Evolutionary conservation across 2,888 invertebrate genomes (phyloP), one percentile per base, ranked within the genome.

Genomic region (Phasia obesa): DNA sequence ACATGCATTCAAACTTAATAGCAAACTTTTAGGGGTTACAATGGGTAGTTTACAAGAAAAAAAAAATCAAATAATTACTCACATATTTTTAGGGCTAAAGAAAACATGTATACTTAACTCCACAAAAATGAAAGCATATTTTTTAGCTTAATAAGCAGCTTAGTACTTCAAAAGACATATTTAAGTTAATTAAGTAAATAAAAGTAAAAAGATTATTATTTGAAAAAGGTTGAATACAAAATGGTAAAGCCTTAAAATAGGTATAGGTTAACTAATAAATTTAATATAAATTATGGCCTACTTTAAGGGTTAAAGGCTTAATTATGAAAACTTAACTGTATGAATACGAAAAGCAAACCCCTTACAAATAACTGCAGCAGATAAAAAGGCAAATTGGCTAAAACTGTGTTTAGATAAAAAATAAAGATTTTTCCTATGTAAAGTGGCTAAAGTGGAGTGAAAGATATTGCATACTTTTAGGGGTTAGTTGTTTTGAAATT

Each of bases 61-160:
- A 44, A 27, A 27, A 27, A 62, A 47, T 27, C n/a, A n/a, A n/a
- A n/a, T n/a, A n/a, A n/a, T n/a, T n/a, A n/a, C 3, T 9, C 31
- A 31, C 4, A 21, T 4, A 15, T 35, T 23, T 38, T 49, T 38
- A 51, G 51, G 38, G 9, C 19, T 42, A 62, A 51, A 44, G n/a
- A 13, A 19, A 73, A 42, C 42, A 19, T 35, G 4, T 9, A 27
- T 27, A 38, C 13, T 51, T 42, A 49, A 17, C 6, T 23, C 6
- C 2, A 4, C 1, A 25, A 5, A 53, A 42, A n/a, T 23, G 42
- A 44, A n/a, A 74, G 64, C 53, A 74, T 74, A 62, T 53, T 38
- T 59, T 55, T 71, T 51, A 31, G 44, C n/a, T 0, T 21, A 31
- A 23, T 64, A 55, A 74, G 44, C 64, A 47, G 64, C 55, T 74